Percentiles rank a stretch among this genome's conserved stretches.
phyloP scores from a whole-genome alignment of 2,797 vertebrate species.

The Melanotaenia nigrans region DNA sequence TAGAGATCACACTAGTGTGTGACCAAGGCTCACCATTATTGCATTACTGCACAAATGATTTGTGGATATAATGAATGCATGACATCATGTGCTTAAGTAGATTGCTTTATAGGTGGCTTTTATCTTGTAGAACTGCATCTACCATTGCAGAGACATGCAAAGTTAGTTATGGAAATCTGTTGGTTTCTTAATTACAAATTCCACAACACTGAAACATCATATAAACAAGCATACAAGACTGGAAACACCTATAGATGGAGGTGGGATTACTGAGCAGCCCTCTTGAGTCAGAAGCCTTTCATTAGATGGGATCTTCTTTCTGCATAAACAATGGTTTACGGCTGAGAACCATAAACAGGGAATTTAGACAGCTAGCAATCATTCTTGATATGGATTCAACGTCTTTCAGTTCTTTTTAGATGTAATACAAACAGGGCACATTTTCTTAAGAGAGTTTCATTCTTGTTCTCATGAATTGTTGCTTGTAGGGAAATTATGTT shows the following conservation, averaged over 20 bases:
- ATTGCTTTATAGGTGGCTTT: slow-evolving; percentile 19
- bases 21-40: slow-evolving; percentile 44
- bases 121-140: slow-evolving; percentile 32
- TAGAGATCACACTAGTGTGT: slow-evolving; percentile 53
- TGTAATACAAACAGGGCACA: slow-evolving; percentile 37
- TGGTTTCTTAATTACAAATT: slow-evolving; percentile 68
- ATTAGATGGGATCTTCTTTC: slow-evolving; percentile 62
- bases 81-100: slow-evolving; percentile 40
- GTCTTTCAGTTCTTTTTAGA: slow-evolving; percentile 42
- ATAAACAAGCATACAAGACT: slow-evolving; percentile 40
- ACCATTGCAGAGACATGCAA: slow-evolving; percentile 10
- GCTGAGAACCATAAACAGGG: slow-evolving; percentile 67
- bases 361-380: slow-evolving; percentile 58
- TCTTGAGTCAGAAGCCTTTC: slow-evolving; percentile 51
- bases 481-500: not conserved
- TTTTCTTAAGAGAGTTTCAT: slow-evolving; percentile 22
- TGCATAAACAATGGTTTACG: slow-evolving; percentile 76
- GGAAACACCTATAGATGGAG: slow-evolving; percentile 57
- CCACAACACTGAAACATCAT: slow-evolving; percentile 45
- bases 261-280: slow-evolving; percentile 63
- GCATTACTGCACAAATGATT: slow-evolving; percentile 43
- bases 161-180: slow-evolving; percentile 40
- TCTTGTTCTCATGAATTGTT: slow-evolving; percentile 28
- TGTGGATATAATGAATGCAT: slow-evolving; percentile 45
- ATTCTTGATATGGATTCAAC: slow-evolving; percentile 37